Evolutionary conservation across 2,113 vertebrate species (phyloP), one percentile per base, ranked within the genome.

Genomic region (Dendrocopos noguchii): DNA sequence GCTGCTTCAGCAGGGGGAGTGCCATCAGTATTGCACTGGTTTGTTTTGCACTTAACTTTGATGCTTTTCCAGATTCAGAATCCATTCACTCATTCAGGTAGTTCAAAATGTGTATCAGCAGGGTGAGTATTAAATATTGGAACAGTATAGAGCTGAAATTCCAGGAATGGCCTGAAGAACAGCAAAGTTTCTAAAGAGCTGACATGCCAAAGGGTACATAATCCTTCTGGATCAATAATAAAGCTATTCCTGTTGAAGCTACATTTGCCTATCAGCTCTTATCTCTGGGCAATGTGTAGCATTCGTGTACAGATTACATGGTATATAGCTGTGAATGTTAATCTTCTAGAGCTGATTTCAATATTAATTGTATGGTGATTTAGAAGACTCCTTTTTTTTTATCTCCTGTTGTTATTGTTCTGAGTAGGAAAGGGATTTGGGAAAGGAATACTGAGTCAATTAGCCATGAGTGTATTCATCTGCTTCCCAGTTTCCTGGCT

Each of bases 291-390:
- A 83, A 78, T 34, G 15, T 75, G 6, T 80, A 65, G 74, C 12
- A 75, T 71, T 90, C 19, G 1, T 5, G 0, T 83, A 80, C 76
- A 74, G 84, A 80, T 95, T 87, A 59, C 52, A 47, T 42, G n/a
- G 36, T 74, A 50, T 46, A 31, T 42, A 64, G 61, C 76, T 78
- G 61, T 83, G 68, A 91, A 75, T 28, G 14, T 71, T 91, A 80
- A 91, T 92, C 87, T 80, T 85, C 65, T 65, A 72, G 5, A 85
- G 33, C 22, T 78, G 42, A 78, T 91, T 87, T 91, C 80, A 94
- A 85, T 87, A 94, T 94, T 85, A 90, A 83, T 89, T 87, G 39
- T 47, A 12, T 64, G 70, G 67, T 94, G 53, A 96, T 87, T 87
- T 67, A 79, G 31, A 42, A 6, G 12, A 25, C 4, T 56, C 1